Evolutionary conservation across 2,113 vertebrate species (phyloP).

Genomic region (Ochotona princeps): DNA sequence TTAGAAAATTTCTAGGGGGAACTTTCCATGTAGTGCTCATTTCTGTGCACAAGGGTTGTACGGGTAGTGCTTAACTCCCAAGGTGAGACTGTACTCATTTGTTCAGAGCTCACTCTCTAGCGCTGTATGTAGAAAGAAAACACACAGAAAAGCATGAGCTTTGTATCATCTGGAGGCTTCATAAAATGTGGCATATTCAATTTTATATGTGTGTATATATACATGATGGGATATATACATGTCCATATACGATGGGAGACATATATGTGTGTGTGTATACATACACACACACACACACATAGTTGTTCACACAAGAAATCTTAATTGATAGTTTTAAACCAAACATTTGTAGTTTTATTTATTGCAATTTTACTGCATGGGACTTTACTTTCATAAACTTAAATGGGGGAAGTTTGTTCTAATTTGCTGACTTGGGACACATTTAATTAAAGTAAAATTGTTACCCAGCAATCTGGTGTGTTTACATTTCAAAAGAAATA

Average conservation of each 20-base stretch:
- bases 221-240: neutral
- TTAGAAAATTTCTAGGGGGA: constrained; percentile 54
- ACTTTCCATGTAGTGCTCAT: constrained; percentile 59
- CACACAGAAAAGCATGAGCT: constrained; percentile 19
- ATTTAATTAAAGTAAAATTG: constrained; percentile 69
- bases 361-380: constrained; percentile 75
- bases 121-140: constrained; percentile 56
- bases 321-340: constrained; percentile 73
- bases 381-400: constrained; percentile 74
- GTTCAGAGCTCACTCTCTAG: constrained; percentile 74
- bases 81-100: constrained; percentile 65
- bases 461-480: constrained; percentile 63
- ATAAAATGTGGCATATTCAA: constrained; percentile 24
- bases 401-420: constrained; percentile 64
- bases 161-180: constrained; percentile 64
- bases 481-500: constrained; percentile 82
- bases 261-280: neutral
- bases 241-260: neutral
- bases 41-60: constrained; percentile 65
- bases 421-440: constrained; percentile 63
- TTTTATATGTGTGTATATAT: neutral
- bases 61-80: constrained; percentile 69
- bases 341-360: constrained; percentile 75
- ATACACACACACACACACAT: neutral
- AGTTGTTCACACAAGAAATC: constrained; percentile 62